Conservation (phyloP, 1,140 invertebrate species). For the Parasteatoda tepidariorum region DNA sequence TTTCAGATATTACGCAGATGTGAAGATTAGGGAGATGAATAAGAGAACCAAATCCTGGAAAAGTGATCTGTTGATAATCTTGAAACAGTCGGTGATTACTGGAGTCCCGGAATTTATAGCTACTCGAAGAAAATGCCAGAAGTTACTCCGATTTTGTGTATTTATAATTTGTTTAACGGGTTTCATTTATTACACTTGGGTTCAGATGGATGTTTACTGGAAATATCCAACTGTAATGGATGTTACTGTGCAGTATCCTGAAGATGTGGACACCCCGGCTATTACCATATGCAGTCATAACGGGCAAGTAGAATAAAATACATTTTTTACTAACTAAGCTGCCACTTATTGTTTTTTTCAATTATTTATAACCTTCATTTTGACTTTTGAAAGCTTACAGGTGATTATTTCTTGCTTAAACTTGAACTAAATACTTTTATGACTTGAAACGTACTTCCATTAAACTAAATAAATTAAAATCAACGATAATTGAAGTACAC, state of each 20-base stretch:
- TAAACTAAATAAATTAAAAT: too few species aligned
- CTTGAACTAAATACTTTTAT: too few species aligned
- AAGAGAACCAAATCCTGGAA: background rate
- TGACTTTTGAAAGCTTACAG: background rate
- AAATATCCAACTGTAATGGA: constrained; percentile 54
- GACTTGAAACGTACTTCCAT: too few species aligned
- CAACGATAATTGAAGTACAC: too few species aligned
- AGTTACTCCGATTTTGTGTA: constrained; percentile 31
- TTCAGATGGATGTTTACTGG: constrained; percentile 42
- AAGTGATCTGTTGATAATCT: background rate
- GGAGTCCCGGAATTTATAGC: constrained; percentile 39
- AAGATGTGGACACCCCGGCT: constrained; percentile 28
- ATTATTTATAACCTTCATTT: background rate
- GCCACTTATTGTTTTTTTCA: background rate
- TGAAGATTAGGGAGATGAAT: background rate
- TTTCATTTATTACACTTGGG: constrained; percentile 25
- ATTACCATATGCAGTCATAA: constrained; percentile 48
- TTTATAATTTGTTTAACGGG: constrained; percentile 8
- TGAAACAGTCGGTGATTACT: constrained; percentile 47
- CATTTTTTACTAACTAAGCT: background rate
- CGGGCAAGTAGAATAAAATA: constrained; percentile 32
- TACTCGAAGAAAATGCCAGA: background rate
- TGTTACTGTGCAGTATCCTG: constrained; percentile 23
- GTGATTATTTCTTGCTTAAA: background rate
- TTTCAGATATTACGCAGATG: too few species aligned